These are phyloP conservation scores for Sphaeramia orbicularis DNA, from an alignment of 2,797 vertebrate species.

Conservation along the genomic window DNA sequence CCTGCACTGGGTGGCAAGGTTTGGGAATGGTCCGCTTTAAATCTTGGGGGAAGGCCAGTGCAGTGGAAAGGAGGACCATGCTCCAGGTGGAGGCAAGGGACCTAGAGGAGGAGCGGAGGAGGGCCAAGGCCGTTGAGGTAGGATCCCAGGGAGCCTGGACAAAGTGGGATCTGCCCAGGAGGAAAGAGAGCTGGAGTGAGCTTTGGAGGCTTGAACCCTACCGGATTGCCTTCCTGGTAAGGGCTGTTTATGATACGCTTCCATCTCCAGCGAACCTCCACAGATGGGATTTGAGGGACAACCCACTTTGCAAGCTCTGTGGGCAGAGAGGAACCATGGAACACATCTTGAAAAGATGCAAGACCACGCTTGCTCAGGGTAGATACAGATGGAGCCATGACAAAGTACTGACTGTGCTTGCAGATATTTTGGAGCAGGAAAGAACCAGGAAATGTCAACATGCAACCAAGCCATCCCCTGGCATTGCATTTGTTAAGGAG, in stretches of 20 bases:
- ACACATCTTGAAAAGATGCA: not conserved
- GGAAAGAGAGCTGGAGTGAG: not conserved
- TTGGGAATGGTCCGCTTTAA: conserved; percentile 35
- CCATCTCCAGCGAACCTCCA: not conserved
- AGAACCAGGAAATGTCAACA: not conserved
- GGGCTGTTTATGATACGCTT: not conserved
- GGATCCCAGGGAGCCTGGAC: conserved; percentile 7
- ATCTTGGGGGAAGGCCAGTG: conserved; percentile 14
- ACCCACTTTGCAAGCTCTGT: not conserved
- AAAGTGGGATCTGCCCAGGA: conserved; percentile 3
- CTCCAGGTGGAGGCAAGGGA: conserved; percentile 19
- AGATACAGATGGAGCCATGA: conserved; percentile 3
- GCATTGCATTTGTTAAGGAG: not conserved
- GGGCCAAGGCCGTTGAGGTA: not conserved
- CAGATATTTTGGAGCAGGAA: not conserved
- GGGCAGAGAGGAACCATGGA: not conserved
- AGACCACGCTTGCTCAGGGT: not conserved
- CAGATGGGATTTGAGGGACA: not conserved
- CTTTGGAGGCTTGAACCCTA: conserved; percentile 8
- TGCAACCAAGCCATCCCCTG: not conserved
- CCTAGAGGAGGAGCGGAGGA: not conserved
- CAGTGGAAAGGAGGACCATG: conserved; percentile 23
- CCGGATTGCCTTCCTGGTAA: not conserved
- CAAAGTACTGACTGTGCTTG: not conserved
- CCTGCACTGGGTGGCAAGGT: no score